phyloP scores from a whole-genome alignment of 92 coral and sea anemone genomes.

The Parazoanthus darwini region DNA sequence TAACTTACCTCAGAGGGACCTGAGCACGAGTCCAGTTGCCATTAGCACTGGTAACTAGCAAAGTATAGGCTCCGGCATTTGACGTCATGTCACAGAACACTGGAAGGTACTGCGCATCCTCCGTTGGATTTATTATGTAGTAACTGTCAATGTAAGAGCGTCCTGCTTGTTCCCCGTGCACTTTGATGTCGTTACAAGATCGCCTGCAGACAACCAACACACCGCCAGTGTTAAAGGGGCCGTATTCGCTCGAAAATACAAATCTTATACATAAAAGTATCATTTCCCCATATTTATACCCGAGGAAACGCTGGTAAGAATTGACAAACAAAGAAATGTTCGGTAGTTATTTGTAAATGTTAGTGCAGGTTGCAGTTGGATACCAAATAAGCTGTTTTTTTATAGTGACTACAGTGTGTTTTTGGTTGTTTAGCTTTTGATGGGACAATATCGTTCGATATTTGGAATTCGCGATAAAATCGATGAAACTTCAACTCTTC shows the following conservation, averaged over 20 bases:
- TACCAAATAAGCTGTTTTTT: no score
- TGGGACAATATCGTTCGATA: no score
- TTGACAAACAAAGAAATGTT: no score
- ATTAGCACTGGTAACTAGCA: slow-evolving; percentile 61
- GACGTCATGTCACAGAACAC: slow-evolving; percentile 68
- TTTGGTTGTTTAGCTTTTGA: no score
- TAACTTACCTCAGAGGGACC: slow-evolving; percentile 53
- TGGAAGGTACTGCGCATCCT: slow-evolving; percentile 57
- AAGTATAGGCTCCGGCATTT: slow-evolving; percentile 61
- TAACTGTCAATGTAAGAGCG: slow-evolving; percentile 33
- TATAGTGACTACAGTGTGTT: no score
- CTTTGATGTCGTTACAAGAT: slow-evolving; percentile 64
- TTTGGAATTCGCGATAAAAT: no score
- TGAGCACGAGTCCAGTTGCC: slow-evolving; percentile 62
- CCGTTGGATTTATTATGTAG: slow-evolving; percentile 48
- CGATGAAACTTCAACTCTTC: no score
- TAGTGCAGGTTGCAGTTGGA: no score
- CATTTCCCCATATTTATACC: no score
- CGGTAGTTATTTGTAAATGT: no score
- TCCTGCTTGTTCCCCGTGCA: slow-evolving; percentile 49
- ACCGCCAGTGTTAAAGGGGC: neutral
- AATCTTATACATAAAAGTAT: neutral
- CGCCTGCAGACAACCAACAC: slow-evolving; percentile 24
- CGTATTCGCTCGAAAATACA: neutral
- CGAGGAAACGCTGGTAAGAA: no score